Base-by-base conservation (phyloP, 1,140 invertebrate species). In the Antheraea pernyi region DNA sequence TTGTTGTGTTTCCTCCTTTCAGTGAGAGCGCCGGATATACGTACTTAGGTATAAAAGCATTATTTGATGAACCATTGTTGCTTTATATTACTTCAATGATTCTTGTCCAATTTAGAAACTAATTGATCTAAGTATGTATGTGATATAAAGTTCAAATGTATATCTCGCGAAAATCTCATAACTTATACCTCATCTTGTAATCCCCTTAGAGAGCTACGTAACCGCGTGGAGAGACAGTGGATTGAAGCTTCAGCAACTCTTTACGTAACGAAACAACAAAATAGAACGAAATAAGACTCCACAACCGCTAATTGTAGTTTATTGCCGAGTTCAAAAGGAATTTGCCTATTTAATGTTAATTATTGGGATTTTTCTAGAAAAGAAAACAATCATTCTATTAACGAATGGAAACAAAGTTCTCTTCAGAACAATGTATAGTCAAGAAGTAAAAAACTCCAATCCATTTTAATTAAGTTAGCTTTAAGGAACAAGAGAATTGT, bases 201-300 rank as follows among this genome's bases (percentile, higher is more conserved):
- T 53, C 46, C 16, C 46, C 46, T 53, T 53, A 53, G 46, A 53
- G 46, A 53, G 46, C 46, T 53, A 53, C 46, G 46, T 53, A 13
- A 53, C 46, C 46, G 6, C 46, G 46, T 6, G 13, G 46, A 53
- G 46, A 13, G 16, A 53, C 46, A 53, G 46, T n/a, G 46, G 46
- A 53, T 53, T 53, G 46, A 53, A 53, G 46, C 46, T 53, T 53
- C 46, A 53, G 13, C 46, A 53, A 53, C 46, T 53, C 46, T 53
- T 53, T 16, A 11, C 46, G 46, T 53, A 53, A 53, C 16, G 46
- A 53, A 53, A 53, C 46, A 53, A 53, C 46, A 10, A n/a, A 53
- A 53, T 11, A 53, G 11, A 53, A 53, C 16, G 46, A 53, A 53
- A 53, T 53, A 53, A 53, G 46, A 16, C 46, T 53, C 46, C 16